Conservation (phyloP, 2,797 vertebrate genomes). For the Nyctibius grandis region DNA sequence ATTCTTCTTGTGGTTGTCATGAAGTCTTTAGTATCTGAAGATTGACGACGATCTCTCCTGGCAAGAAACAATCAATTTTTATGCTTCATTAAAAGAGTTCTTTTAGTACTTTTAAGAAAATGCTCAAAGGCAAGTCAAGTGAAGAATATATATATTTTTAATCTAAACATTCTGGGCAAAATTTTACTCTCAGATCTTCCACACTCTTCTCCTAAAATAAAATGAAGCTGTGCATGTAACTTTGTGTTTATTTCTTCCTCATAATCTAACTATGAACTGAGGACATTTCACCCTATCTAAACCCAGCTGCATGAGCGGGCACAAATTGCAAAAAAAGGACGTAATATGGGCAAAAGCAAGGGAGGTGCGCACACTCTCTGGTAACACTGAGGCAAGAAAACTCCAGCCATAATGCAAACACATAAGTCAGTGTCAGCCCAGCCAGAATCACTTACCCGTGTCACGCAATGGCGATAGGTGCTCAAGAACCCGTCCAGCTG, state of each 20-base stretch:
- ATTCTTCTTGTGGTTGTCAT: conserved; percentile 72
- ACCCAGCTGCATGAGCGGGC: background rate
- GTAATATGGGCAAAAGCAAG: background rate
- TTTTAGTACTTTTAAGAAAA: conserved; percentile 67
- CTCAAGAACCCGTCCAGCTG: background rate
- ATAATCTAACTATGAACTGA: background rate
- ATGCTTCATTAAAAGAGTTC: conserved; percentile 73
- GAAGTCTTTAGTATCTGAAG: conserved; percentile 75
- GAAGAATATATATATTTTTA: background rate
- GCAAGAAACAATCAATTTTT: conserved; percentile 77
- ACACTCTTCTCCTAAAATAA: background rate
- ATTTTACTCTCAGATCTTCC: conserved; percentile 47
- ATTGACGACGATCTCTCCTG: conserved; percentile 68
- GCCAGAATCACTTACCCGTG: background rate
- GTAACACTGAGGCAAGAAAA: background rate
- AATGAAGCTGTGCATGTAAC: background rate
- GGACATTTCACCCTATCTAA: background rate
- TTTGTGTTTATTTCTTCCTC: background rate
- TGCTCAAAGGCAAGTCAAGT: conserved; percentile 60
- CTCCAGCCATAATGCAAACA: background rate
- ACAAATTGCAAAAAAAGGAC: background rate
- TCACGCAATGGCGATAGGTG: background rate
- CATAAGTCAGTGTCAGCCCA: background rate
- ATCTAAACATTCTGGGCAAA: conserved; percentile 37
- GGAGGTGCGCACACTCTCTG: background rate